Evolutionary conservation across 2,888 invertebrate species (phyloP), one percentile per base, ranked within the genome.

Genomic region (Griposia aprilina): DNA sequence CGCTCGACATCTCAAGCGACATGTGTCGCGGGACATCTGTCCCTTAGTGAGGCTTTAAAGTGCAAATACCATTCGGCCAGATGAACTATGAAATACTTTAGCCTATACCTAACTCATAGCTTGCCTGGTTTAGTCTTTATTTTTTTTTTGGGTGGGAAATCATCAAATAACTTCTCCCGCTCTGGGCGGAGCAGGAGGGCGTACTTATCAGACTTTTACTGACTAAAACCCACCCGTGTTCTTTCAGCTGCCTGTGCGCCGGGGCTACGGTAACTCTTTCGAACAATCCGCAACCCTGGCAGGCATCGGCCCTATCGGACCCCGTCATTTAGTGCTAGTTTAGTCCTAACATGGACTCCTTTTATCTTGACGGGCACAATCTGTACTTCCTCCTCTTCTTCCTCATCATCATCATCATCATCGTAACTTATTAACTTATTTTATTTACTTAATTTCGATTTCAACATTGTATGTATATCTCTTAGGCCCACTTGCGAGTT

Each of bases 371-470:
- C 2, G 41, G 63, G 23, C 23, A 0, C 8, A n/a, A 3, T 7
- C 26, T 8, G 1, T 26, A 30, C 68, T 10, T 30, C 48, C 13
- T 50, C 50, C 5, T 74, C 74, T 4, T 30, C 62, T 1, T 20
- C 41, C 0, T 48, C 55, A 17, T 55, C 36, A 26, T 36, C 26
- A 15, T 36, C 30, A 36, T 36, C 30, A 36, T 36, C 30, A 26
- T 36, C 0, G 17, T 57, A 76, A 0, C 0, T 5, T 65, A 3
- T n/a, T n/a, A n/a, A n/a, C n/a, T n/a, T n/a, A n/a, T n/a, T n/a
- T n/a, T n/a, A n/a, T n/a, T n/a, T n/a, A n/a, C n/a, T n/a, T n/a
- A 66, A 76, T 76, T 41, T 76, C 17, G 76, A 76, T 59, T 48
- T 76, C 23, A 76, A 36, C 76, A 76, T 76, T 76, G 7, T 65